A percentile compares a stretch with the other conserved stretches of the same genome.
phyloP scores from a whole-genome alignment of 2,888 invertebrate species.

The Antheraea yamamai region DNA sequence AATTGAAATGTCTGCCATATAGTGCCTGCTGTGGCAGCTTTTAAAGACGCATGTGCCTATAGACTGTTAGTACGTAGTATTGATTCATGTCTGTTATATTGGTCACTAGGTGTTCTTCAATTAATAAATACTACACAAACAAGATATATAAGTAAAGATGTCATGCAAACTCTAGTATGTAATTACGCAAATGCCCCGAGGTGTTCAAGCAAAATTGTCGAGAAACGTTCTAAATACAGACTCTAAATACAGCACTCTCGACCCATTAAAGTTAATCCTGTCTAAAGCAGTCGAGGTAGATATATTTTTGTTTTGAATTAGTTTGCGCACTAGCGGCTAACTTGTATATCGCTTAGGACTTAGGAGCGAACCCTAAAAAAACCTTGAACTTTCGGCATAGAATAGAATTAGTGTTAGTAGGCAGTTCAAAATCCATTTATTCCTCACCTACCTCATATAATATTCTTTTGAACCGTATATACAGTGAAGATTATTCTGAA shows the following conservation, averaged over 20 bases:
- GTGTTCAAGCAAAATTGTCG: not conserved
- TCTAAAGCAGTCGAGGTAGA: not conserved
- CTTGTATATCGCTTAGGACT: not conserved
- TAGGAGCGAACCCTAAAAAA: not conserved
- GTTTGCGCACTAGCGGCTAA: no score
- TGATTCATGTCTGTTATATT: no score
- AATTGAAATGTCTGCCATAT: no score
- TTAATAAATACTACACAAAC: not conserved
- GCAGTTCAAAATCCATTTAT: no score
- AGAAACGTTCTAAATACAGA: conserved; percentile 5
- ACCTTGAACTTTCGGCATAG: not conserved
- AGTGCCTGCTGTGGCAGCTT: no score
- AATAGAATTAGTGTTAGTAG: not conserved
- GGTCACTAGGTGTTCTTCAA: no score
- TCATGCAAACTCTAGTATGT: not conserved
- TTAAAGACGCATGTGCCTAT: no score
- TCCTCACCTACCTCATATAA: no score
- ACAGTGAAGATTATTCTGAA: no score
- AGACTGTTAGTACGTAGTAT: no score
- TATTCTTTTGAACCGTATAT: no score
- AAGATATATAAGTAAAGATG: not conserved
- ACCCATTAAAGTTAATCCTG: conserved; percentile 14
- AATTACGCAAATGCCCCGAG: conserved; percentile 10
- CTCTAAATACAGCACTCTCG: conserved; percentile 5
- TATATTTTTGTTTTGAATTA: not conserved